Evolutionary conservation across 1,140 invertebrate species (phyloP).

Genomic region (Drosophila sechellia): DNA sequence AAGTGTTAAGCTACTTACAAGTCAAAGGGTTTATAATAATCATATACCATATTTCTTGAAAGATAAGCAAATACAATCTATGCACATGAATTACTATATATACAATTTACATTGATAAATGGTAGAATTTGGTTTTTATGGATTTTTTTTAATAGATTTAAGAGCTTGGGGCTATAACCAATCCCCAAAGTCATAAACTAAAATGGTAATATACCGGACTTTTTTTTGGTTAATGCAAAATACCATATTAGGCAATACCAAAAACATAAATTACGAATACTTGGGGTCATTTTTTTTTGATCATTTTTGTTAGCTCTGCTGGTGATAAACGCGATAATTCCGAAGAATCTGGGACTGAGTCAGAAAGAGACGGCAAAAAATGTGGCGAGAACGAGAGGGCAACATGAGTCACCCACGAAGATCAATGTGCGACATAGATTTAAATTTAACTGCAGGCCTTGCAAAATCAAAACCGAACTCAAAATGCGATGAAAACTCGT

Average conservation of each 20-base stretch:
- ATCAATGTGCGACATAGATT: slow-evolving; percentile 37
- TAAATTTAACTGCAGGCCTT: slow-evolving; percentile 1
- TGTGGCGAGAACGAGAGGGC: slow-evolving; percentile 1
- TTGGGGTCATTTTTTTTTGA: not conserved
- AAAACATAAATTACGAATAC: slow-evolving; percentile 21
- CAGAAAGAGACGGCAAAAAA: slow-evolving; percentile 7
- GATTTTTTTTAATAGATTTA: not conserved
- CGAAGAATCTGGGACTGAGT: slow-evolving; percentile 48
- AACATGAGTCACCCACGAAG: slow-evolving; percentile 31
- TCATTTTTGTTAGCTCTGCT: slow-evolving; percentile 13
- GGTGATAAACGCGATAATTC: slow-evolving; percentile 58
- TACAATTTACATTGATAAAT: too few relatives aligned
- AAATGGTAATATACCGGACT: not conserved
- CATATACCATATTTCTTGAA: not conserved
- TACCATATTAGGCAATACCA: slow-evolving; percentile 9
- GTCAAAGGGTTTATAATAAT: not conserved
- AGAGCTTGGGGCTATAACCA: not conserved
- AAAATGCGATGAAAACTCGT: slow-evolving; percentile 34
- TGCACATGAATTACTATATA: too few relatives aligned
- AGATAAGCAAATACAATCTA: too few relatives aligned
- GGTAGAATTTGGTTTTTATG: too few relatives aligned
- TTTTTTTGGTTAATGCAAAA: not conserved
- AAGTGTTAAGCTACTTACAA: not conserved
- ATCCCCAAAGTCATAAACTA: slow-evolving; percentile 3
- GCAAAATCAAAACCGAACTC: not conserved